These are phyloP conservation scores for Podargus strigoides DNA, from an alignment of 2,797 vertebrate genomes.

Conservation along the genomic window DNA sequence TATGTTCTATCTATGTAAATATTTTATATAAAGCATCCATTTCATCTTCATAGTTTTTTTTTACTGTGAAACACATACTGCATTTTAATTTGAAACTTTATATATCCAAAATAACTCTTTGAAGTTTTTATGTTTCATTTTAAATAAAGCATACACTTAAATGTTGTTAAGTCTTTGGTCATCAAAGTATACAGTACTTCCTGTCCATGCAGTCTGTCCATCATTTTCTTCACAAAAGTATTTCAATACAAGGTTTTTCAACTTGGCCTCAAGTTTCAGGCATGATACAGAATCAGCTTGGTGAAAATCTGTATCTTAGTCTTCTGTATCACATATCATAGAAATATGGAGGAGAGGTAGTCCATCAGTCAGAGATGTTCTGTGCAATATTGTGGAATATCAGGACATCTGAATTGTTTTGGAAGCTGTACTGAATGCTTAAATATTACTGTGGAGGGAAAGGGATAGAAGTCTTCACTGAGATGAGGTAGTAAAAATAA, in stretches of 20 bases:
- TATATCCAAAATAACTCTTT: slow-evolving; percentile 35
- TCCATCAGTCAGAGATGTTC: neutral
- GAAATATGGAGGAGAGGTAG: neutral
- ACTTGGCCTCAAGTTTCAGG: neutral
- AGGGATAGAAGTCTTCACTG: neutral
- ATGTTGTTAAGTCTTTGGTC: neutral
- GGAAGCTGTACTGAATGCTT: neutral
- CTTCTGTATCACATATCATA: neutral
- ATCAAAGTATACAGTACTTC: neutral
- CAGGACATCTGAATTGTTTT: neutral
- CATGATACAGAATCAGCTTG: neutral
- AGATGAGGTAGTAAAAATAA: neutral
- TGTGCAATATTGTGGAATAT: neutral
- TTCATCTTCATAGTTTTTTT: slow-evolving; percentile 57
- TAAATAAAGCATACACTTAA: neutral
- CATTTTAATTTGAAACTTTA: slow-evolving; percentile 70
- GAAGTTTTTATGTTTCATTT: slow-evolving; percentile 31
- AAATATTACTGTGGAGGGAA: neutral
- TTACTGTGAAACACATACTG: slow-evolving; percentile 60
- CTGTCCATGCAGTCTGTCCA: neutral
- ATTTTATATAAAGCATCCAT: slow-evolving; percentile 76
- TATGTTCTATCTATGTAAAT: slow-evolving; percentile 75
- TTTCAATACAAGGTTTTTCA: neutral
- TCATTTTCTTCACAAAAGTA: neutral
- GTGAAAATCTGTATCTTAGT: neutral